Evolutionary conservation across 1,140 invertebrate species (phyloP).

Genomic region (Aethina tumida): DNA sequence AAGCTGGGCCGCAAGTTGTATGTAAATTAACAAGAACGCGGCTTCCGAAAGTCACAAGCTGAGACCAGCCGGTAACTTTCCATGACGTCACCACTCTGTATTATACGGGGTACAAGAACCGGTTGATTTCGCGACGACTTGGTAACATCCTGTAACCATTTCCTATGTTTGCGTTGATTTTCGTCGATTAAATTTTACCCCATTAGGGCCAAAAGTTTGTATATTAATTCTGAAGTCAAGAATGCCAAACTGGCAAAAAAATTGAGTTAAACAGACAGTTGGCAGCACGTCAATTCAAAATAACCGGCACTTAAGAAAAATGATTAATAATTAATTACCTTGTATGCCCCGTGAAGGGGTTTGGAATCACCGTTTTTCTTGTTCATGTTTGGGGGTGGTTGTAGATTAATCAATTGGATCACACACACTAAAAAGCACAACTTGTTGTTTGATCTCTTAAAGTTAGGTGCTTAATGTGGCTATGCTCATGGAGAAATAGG

Average conservation of each 20-base stretch:
- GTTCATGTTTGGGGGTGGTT: constrained; percentile 16
- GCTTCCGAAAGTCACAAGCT: too few species aligned
- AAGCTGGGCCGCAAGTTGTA: too few species aligned
- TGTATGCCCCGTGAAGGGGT: constrained; percentile 22
- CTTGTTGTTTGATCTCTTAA: too few species aligned
- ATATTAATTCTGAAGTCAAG: background rate
- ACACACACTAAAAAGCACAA: too few species aligned
- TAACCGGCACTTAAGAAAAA: constrained; percentile 9
- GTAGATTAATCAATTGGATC: too few species aligned
- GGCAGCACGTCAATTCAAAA: constrained; percentile 11
- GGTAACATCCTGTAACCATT: constrained; percentile 1
- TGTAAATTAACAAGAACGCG: too few species aligned
- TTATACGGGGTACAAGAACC: too few species aligned
- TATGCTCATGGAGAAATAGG: too few species aligned
- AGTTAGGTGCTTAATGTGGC: too few species aligned
- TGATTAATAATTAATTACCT: constrained; percentile 20
- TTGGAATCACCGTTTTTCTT: constrained; percentile 13
- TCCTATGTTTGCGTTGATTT: constrained; percentile 1
- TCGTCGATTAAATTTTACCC: background rate
- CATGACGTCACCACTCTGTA: too few species aligned
- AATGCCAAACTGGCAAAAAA: background rate
- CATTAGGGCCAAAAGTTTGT: background rate
- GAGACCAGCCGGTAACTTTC: too few species aligned
- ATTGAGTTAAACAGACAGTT: constrained; percentile 5
- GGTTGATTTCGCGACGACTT: too few species aligned